Base-by-base conservation (phyloP, 2,888 invertebrate species). In the Hyposoter dolosus region DNA sequence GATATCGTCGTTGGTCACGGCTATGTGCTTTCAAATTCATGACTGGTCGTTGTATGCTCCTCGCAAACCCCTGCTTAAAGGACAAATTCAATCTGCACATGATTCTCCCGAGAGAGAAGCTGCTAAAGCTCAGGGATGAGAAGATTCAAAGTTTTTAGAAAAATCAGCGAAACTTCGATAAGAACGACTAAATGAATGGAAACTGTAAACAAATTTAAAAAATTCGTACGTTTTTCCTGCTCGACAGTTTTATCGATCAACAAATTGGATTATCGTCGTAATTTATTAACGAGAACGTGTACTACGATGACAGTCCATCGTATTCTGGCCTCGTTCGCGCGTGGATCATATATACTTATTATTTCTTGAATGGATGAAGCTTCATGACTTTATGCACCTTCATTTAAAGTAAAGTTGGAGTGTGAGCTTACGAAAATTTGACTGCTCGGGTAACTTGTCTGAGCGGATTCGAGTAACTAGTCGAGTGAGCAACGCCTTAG, bases 21-120 rank as follows among this genome's bases (percentile, higher is more conserved):
- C 45, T 71, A 71, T 71, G 40, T 77, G 72, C 77, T 72, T 71
- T 63, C 35, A 60, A 78, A 50, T 63, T 82, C 75, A 56, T 68
- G 50, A 45, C 47, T 69, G 68, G 35, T 66, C 74, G 45, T 63
- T 50, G 43, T 53, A 28, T 53, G 23, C 10, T 50, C 68, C n/a
- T 66, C 40, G 35, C n/a, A 66, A 40, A 19, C 3, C 12, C 23
- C 35, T 45, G 69, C 69, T 69, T 69, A 23, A 19, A 45, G 23
- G 69, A 43, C 23, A 45, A 45, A 45, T 69, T 69, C 69, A 69
- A 69, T 69, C 45, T 45, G 4, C 56, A 1, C 45, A 40, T 23
- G 50, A 17, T 40, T 74, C 56, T n/a, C 74, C 56, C 72, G 53
- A 2, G 45, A 28, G 19, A 19, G 9, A 2, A 12, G 45, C 69